Evolutionary conservation across 2,113 vertebrate genomes (phyloP), one percentile per base, ranked within the genome.

Genomic region (Mola mola): DNA sequence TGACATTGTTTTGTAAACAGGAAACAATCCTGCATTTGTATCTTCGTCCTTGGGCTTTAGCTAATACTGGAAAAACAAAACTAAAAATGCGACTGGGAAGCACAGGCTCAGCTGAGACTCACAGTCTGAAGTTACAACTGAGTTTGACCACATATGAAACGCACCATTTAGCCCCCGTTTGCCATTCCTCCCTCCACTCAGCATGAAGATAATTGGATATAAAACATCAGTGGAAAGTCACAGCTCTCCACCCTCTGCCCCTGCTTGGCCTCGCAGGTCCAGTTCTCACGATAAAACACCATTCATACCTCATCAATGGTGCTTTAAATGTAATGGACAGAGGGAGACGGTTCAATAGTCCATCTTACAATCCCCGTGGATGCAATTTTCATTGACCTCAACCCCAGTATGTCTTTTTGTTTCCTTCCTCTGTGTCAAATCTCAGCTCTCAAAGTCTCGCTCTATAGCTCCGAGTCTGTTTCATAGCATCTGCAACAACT

Each of bases 141-240:
- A 64, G 65, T 75, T 68, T 84, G 81, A 81, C 79, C 77, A 83
- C 68, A 70, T 69, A 72, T 78, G 68, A 78, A 79, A 81, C 37
- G 59, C 67, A 62, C 58, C 71, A 74, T 82, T 82, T 84, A 70
- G 31, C 51, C 20, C 19, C 26, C 59, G 72, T 76, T 72, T 75
- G 66, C 81, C 81, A 55, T 68, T 69, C 66, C 68, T 75, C 67
- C 36, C 59, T 76, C 82, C 58, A 63, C 64, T 75, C 78, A 77
- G 64, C 78, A 56, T 61, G 72, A 75, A 67, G 46, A 80, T 85
- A 76, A 88, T 79, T 85, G 75, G 80, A 79, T 69, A 85, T 81
- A 84, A 84, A 85, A 72, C 79, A 81, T 68, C 69, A 62, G 65
- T 66, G 57, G 57, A 73, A 78, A 72, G 78, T 78, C 66, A 56